These are phyloP conservation scores for Hyles vespertilio DNA, from an alignment of 1,140 invertebrate genomes.

Conservation along the genomic window DNA sequence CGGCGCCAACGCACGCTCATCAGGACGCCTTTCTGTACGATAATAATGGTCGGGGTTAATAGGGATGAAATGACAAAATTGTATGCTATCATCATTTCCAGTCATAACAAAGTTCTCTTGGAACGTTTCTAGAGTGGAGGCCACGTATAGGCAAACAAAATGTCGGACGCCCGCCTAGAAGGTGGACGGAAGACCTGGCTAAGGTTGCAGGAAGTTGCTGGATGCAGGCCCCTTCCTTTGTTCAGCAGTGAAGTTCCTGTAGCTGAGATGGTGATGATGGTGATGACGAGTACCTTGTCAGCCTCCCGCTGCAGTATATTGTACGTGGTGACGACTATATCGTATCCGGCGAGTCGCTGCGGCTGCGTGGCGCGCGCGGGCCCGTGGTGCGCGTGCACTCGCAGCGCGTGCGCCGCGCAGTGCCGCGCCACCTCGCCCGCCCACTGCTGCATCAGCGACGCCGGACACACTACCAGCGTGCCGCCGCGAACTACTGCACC, in stretches of 20 bases:
- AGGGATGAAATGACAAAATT: no score
- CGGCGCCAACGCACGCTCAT: constrained; percentile 86
- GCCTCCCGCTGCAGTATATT: constrained; percentile 79
- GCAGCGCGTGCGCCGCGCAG: constrained; percentile 78
- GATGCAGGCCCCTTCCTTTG: no score
- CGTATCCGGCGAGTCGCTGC: constrained; percentile 78
- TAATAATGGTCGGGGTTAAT: not conserved
- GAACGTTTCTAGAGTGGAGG: no score
- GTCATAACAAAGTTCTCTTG: no score
- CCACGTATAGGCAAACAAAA: no score
- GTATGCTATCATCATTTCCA: no score
- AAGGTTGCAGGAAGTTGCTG: no score
- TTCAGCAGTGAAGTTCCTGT: no score
- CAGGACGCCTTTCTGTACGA: constrained; percentile 71
- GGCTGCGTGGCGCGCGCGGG: constrained; percentile 81
- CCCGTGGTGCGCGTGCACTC: constrained; percentile 88
- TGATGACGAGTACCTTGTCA: constrained; percentile 39
- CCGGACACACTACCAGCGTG: constrained; percentile 93
- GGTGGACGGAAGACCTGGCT: no score
- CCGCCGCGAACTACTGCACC: constrained; percentile 76
- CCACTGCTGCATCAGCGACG: constrained; percentile 91
- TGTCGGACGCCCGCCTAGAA: no score
- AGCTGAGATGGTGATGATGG: no score
- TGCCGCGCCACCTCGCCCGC: constrained; percentile 85
- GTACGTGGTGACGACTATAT: constrained; percentile 89